A percentile compares a stretch with the other conserved stretches of the same genome.
Conservation (phyloP, 2,113 vertebrate genomes). For the Amphilophus citrinellus region DNA sequence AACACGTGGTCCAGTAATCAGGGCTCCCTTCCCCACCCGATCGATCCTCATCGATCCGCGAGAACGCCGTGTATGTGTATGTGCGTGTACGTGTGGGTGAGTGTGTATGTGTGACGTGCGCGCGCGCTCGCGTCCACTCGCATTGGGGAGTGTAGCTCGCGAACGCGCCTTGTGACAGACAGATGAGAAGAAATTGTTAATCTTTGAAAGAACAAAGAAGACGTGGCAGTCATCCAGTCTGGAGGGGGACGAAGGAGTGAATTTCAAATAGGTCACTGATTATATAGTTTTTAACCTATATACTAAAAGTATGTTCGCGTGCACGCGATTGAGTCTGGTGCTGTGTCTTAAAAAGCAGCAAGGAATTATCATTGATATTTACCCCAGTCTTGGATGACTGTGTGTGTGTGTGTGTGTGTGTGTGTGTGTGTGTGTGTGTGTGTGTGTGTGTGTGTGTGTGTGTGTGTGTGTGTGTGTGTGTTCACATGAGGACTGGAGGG, state of each 20-base stretch:
- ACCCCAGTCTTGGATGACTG: neutral
- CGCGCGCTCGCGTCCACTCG: neutral
- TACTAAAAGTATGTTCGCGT: neutral
- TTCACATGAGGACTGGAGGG: neutral
- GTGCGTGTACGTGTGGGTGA: constrained; percentile 38
- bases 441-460: too few relatives aligned
- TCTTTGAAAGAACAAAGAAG: constrained; percentile 73
- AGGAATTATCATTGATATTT: constrained; percentile 5
- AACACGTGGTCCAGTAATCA: constrained; percentile 89
- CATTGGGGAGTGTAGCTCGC: constrained; percentile 40
- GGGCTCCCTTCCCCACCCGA: constrained; percentile 86
- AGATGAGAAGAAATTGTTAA: constrained; percentile 77
- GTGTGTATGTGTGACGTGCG: constrained; percentile 18
- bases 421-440: too few relatives aligned
- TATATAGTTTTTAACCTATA: neutral
- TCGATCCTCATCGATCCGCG: constrained; percentile 83
- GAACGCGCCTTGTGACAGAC: constrained; percentile 75
- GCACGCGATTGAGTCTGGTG: neutral
- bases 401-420: neutral
- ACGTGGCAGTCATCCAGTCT: constrained; percentile 50
- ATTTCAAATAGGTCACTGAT: constrained; percentile 1
- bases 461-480: neutral
- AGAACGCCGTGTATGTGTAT: constrained; percentile 70
- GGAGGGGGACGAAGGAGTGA: constrained; percentile 19
- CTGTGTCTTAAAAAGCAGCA: neutral